Evolutionary conservation across 2,113 vertebrate genomes (phyloP).

Genomic region (Forbesichthys agassizii): DNA sequence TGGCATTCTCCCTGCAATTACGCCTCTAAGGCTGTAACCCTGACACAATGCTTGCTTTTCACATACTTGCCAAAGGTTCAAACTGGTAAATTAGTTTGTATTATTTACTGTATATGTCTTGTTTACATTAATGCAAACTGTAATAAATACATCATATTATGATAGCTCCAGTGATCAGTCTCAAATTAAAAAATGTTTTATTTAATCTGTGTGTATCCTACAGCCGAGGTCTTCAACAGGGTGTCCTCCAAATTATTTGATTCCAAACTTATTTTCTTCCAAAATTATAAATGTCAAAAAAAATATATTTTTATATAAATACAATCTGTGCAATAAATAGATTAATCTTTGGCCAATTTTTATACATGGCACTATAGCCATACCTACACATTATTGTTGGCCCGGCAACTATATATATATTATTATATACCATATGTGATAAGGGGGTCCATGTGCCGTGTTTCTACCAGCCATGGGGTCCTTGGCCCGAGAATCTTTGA

Average conservation of each 20-base stretch:
- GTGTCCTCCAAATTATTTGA: no score
- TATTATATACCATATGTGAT: no score
- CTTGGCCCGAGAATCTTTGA: no score
- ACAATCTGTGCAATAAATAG: no score
- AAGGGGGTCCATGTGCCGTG: no score
- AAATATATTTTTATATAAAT: not conserved
- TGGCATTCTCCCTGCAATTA: slow-evolving; percentile 66
- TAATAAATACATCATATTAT: not conserved
- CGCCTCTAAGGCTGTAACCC: slow-evolving; percentile 36
- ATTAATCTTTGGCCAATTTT: no score
- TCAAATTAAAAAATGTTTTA: not conserved
- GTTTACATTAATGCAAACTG: not conserved
- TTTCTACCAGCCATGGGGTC: no score
- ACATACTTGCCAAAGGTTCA: slow-evolving; percentile 12
- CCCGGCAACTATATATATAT: no score
- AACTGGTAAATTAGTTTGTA: not conserved
- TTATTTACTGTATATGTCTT: not conserved
- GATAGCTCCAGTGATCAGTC: slow-evolving; percentile 12
- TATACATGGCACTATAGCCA: no score
- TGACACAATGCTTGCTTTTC: slow-evolving; percentile 31
- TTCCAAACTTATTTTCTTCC: no score
- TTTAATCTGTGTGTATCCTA: not conserved
- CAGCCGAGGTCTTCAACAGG: not conserved
- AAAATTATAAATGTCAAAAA: not conserved
- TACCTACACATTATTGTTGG: no score